Evolutionary conservation across 2,888 invertebrate genomes (phyloP).

Genomic region (Catocala sponsa): DNA sequence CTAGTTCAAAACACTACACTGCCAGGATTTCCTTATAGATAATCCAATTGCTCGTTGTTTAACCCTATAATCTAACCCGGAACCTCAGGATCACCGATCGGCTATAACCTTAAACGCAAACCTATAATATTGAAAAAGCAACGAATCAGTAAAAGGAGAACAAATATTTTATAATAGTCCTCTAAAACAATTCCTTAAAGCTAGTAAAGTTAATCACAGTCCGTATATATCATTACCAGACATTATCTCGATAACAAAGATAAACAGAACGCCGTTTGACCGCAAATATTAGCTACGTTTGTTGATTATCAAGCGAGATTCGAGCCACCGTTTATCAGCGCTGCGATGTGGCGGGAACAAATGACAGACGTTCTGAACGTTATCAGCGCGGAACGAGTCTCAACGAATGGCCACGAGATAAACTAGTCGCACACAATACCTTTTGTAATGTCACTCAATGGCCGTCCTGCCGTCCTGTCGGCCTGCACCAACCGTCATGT

Average conservation of each 20-base stretch:
- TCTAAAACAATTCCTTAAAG: neutral
- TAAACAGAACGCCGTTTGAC: neutral
- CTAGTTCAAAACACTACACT: too few relatives aligned
- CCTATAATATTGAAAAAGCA: too few relatives aligned
- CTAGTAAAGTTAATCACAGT: neutral
- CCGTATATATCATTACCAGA: neutral
- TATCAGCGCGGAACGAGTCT: conserved; percentile 82
- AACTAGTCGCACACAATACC: conserved; percentile 80
- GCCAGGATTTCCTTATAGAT: too few relatives aligned
- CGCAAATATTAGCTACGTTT: neutral
- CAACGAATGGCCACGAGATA: conserved; percentile 74
- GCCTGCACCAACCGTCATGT: conserved; percentile 35
- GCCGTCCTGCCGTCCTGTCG: conserved; percentile 58
- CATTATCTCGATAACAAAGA: neutral
- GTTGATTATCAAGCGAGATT: conserved; percentile 10
- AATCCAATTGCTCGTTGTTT: too few relatives aligned
- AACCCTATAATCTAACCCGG: too few relatives aligned
- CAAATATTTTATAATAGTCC: too few relatives aligned
- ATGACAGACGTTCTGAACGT: conserved; percentile 59
- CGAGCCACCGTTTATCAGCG: conserved; percentile 16
- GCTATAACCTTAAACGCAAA: too few relatives aligned
- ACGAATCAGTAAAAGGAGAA: too few relatives aligned
- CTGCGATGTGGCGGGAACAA: conserved; percentile 46
- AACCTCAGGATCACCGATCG: too few relatives aligned
- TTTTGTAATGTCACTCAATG: conserved; percentile 80